Evolutionary conservation across 1,140 invertebrate species (phyloP).

Genomic region (Arion vulgaris): DNA sequence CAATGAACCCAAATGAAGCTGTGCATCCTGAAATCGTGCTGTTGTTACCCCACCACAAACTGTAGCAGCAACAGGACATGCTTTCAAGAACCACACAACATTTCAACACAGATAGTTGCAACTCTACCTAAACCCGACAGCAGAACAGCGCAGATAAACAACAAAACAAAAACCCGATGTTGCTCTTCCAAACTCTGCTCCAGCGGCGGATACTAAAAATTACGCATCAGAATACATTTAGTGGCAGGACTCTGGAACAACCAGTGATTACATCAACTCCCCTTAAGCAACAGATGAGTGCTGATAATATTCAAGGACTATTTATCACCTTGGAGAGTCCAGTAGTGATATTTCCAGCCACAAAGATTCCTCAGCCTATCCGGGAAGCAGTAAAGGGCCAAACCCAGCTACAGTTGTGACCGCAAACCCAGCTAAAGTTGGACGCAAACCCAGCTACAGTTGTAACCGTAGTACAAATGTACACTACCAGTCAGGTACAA

Average conservation of each 20-base stretch:
- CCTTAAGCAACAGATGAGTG: neutral
- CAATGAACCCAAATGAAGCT: constrained; percentile 13
- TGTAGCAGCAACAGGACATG: neutral
- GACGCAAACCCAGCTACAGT: constrained; percentile 15
- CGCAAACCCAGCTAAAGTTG: neutral
- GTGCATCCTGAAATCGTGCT: neutral
- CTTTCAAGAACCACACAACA: neutral
- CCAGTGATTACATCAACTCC: neutral
- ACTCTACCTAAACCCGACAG: neutral
- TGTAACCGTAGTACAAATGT: neutral
- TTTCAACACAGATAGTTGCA: neutral
- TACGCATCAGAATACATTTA: neutral
- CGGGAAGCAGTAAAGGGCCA: neutral
- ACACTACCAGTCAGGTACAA: neutral
- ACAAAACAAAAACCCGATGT: neutral
- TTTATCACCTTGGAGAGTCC: constrained; percentile 30
- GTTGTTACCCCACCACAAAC: neutral
- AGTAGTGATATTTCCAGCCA: constrained; percentile 19
- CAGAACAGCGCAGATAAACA: neutral
- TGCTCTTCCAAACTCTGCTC: neutral
- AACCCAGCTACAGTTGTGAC: neutral
- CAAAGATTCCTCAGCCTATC: neutral
- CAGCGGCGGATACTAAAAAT: neutral
- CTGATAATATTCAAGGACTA: neutral
- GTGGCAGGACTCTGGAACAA: neutral